These are phyloP conservation scores for Prochilodus magdalenae DNA, from an alignment of 2,113 vertebrate species.

Conservation along the genomic window DNA sequence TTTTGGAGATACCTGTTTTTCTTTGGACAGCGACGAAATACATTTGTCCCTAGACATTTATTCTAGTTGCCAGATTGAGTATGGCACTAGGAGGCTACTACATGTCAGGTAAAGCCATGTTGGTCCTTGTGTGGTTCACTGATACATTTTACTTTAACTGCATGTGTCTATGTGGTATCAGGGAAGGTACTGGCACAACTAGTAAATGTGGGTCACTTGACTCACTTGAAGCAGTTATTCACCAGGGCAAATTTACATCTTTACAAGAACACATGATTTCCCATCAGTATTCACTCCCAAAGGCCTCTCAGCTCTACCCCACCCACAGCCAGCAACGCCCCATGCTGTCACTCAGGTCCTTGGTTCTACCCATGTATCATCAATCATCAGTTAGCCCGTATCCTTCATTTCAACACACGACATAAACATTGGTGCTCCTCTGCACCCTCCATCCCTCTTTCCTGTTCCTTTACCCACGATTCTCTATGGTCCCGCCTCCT, in stretches of 20 bases:
- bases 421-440: slow-evolving; percentile 52
- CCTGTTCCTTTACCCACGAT: slow-evolving; percentile 53
- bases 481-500: slow-evolving; percentile 54
- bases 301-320: background rate
- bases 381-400: slow-evolving; percentile 38
- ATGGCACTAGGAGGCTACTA: too few relatives aligned
- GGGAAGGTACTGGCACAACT: too few relatives aligned
- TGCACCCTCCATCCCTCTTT: slow-evolving; percentile 46
- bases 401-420: slow-evolving; percentile 39
- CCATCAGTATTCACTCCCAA: background rate
- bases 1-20: too few relatives aligned
- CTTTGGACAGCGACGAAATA: too few relatives aligned
- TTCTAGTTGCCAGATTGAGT: too few relatives aligned
- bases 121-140: too few relatives aligned
- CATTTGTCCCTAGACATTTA: too few relatives aligned
- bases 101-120: too few relatives aligned
- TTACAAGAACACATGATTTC: too few relatives aligned
- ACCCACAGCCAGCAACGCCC: background rate
- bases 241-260: too few relatives aligned
- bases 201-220: too few relatives aligned
- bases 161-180: background rate
- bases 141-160: background rate
- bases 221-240: too few relatives aligned
- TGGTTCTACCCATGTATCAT: background rate
- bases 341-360: slow-evolving; percentile 7